Evolutionary conservation across 2,797 vertebrate genomes (phyloP).

Genomic region (Ciconia nigra): DNA sequence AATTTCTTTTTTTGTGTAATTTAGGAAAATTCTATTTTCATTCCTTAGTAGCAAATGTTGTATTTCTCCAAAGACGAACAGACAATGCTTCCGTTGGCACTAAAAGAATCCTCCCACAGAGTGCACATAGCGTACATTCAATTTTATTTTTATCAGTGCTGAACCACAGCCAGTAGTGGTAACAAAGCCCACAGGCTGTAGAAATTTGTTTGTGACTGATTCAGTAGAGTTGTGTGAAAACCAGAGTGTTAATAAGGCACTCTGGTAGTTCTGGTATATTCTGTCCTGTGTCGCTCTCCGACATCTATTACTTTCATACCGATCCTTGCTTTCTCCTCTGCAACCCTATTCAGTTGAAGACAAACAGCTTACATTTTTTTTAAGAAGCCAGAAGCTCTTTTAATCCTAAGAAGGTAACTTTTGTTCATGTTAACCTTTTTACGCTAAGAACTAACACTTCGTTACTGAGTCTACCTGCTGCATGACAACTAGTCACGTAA

Average conservation of each 20-base stretch:
- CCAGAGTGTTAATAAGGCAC: not conserved
- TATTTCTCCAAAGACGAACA: not conserved
- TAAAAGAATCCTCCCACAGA: conserved; percentile 9
- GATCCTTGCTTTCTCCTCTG: not conserved
- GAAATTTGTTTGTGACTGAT: not conserved
- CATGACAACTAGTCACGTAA: accelerated
- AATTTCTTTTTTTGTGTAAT: not conserved
- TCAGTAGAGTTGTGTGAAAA: not conserved
- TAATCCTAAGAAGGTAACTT: not conserved
- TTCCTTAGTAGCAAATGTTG: conserved; percentile 13
- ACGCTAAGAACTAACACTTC: not conserved
- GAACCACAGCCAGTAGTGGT: not conserved
- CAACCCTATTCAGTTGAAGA: not conserved
- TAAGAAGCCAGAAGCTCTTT: not conserved
- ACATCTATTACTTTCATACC: accelerated
- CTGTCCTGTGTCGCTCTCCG: not conserved
- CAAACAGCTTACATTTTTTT: not conserved
- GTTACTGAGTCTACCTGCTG: accelerated
- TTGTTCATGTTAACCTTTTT: not conserved
- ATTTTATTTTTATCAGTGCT: conserved; percentile 3
- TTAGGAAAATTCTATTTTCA: conserved; percentile 47
- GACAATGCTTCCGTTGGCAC: conserved; percentile 47
- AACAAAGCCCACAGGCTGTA: not conserved
- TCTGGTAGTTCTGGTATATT: not conserved
- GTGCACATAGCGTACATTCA: not conserved